Evolutionary conservation across 1,140 invertebrate species (phyloP), one percentile per base, ranked within the genome.

Genomic region (Palaemon carinicauda): DNA sequence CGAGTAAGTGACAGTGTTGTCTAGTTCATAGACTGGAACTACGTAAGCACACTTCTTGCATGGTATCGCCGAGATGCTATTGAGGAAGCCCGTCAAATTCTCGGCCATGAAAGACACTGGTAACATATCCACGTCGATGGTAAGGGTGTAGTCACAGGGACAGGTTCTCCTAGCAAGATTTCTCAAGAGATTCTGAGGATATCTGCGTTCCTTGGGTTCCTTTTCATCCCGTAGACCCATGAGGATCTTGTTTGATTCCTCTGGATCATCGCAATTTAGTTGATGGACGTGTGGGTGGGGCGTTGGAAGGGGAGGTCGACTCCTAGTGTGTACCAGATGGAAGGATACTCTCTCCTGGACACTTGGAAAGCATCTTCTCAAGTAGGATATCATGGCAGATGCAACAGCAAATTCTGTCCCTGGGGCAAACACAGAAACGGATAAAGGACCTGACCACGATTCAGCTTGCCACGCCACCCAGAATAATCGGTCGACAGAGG

Each of bases 61-160:
- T 17, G 53, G 27, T 17, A 27, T 10, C 1, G 60, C 15, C n/a
- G 21, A 14, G 17, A 24, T 19, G 3, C 27, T 51, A 27, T 27
- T 5, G n/a, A 83, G 81, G 81, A 83, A 83, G 3, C 52, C 52
- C 10, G 71, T 56, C 69, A 83, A n/a, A 10, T 75, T 53, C 12
- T 54, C 51, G 52, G 60, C 51, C 81, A 83, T 83, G 21, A 41
- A 54, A 12, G 81, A 73, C 31, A 52, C 15, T 31, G 81, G 31
- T 17, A 83, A 4, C 81, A 83, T 83, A n/a, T 83, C 81, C n/a
- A 83, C 21, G 24, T 83, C 81, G 52, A 83, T 50, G 50, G 71
- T 83, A 29, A 83, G 52, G 19, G 52, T 3, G 53, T 83, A 33
- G 3, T 74, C 71, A 17, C 71, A 75, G 14, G 52, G 81, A 14